A percentile compares a stretch with the other conserved stretches of the same genome.
phyloP scores from a whole-genome alignment of 2,113 vertebrate genomes.

The Sardina pilchardus region DNA sequence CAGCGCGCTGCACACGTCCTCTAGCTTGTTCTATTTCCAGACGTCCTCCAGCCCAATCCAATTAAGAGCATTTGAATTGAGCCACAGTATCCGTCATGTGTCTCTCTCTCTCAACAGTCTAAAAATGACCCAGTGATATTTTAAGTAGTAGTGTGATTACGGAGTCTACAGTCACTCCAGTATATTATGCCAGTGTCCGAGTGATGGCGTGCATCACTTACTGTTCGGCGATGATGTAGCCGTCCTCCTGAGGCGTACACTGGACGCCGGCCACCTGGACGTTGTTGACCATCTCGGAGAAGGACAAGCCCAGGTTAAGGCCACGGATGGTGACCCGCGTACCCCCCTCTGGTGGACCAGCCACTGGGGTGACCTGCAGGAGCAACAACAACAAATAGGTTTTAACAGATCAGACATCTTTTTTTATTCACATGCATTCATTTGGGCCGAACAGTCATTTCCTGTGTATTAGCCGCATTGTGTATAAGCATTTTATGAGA shows the following conservation, averaged over 20 bases:
- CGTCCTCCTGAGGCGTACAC: constrained; percentile 85
- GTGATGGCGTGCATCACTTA: constrained; percentile 67
- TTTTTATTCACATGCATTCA: background rate
- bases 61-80: constrained; percentile 6
- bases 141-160: background rate
- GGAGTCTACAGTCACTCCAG: background rate
- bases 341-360: constrained; percentile 93
- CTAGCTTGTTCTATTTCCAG: constrained; percentile 7
- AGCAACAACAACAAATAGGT: constrained; percentile 6
- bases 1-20: background rate
- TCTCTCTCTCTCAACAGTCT: background rate
- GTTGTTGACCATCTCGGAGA: constrained; percentile 88
- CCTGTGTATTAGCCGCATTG: too few species aligned
- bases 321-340: constrained; percentile 93
- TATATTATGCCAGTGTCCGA: background rate
- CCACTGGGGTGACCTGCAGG: constrained; percentile 87
- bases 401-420: background rate
- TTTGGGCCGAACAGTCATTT: too few species aligned
- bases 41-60: background rate
- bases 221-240: constrained; percentile 95
- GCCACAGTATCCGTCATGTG: background rate
- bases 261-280: constrained; percentile 92
- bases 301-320: constrained; percentile 90
- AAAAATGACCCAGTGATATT: constrained; percentile 26
- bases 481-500: too few species aligned